These are phyloP conservation scores for Nycticorax nycticorax DNA, from an alignment of 2,113 vertebrate species.

Conservation along the genomic window DNA sequence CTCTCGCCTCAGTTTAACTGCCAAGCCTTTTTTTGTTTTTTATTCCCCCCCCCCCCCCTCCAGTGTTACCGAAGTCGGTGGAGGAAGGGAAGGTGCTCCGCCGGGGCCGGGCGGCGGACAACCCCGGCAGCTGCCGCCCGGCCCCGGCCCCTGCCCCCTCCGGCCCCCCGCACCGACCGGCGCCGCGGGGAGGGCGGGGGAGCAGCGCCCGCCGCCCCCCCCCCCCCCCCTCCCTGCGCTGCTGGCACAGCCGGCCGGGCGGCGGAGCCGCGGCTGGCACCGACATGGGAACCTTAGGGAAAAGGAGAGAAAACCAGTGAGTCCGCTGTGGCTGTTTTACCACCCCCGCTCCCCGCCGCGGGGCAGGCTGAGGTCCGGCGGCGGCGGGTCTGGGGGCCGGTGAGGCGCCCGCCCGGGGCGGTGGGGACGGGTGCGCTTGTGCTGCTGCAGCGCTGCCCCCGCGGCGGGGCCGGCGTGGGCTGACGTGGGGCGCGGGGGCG, in stretches of 20 bases:
- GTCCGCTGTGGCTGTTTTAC: background rate
- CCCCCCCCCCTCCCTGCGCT: background rate
- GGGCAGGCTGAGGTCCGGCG: background rate
- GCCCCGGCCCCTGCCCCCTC: background rate
- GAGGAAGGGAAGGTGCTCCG: background rate
- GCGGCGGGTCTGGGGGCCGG: background rate
- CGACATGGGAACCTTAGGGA: constrained; percentile 71
- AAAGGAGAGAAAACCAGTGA: constrained; percentile 52
- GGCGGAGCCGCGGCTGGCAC: background rate
- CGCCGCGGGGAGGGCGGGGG: background rate
- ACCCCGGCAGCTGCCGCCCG: background rate
- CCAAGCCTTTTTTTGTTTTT: background rate
- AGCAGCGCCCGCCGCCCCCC: background rate
- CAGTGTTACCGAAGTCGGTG: background rate
- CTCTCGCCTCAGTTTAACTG: background rate
- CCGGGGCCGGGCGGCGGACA: background rate
- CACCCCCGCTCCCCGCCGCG: background rate
- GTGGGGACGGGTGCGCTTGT: background rate
- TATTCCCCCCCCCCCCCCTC: too few species aligned
- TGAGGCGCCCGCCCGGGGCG: background rate
- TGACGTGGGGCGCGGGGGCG: background rate
- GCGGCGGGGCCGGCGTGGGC: background rate
- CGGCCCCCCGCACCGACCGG: background rate
- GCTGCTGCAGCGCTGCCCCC: background rate
- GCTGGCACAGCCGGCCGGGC: background rate